phyloP scores from a whole-genome alignment of 2,797 vertebrate species.

The Eulemur rubriventer region DNA sequence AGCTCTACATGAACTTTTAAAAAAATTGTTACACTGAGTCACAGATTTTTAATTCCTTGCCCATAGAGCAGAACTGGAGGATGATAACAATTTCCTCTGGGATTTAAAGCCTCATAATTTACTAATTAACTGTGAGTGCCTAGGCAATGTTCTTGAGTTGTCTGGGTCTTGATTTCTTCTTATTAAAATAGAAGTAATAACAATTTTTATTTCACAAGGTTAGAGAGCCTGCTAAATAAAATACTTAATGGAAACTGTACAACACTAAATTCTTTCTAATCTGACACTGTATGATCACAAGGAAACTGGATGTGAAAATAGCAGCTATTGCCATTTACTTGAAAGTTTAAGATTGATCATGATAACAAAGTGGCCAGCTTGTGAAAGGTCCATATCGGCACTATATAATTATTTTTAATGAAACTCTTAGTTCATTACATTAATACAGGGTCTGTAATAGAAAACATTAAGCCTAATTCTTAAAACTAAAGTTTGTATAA shows the following conservation, averaged over 20 bases:
- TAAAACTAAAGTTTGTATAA: neutral
- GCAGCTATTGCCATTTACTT: neutral
- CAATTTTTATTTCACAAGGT: neutral
- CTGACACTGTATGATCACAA: neutral
- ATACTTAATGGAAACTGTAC: neutral
- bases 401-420: neutral
- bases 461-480: neutral
- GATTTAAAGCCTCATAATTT: neutral
- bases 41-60: neutral
- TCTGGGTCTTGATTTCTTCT: neutral
- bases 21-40: neutral
- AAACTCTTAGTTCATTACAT: neutral
- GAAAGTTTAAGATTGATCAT: neutral
- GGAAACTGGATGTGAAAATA: neutral
- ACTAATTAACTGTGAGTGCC: neutral
- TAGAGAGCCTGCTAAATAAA: neutral
- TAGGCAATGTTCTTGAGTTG: neutral
- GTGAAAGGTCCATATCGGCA: neutral
- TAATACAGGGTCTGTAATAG: neutral
- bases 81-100: neutral
- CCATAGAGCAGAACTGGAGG: neutral
- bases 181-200: neutral
- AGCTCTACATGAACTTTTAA: neutral
- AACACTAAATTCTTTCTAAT: neutral
- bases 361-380: neutral